Conservation (phyloP, 2,797 vertebrate genomes). For the Platyrinchus mystaceus region DNA sequence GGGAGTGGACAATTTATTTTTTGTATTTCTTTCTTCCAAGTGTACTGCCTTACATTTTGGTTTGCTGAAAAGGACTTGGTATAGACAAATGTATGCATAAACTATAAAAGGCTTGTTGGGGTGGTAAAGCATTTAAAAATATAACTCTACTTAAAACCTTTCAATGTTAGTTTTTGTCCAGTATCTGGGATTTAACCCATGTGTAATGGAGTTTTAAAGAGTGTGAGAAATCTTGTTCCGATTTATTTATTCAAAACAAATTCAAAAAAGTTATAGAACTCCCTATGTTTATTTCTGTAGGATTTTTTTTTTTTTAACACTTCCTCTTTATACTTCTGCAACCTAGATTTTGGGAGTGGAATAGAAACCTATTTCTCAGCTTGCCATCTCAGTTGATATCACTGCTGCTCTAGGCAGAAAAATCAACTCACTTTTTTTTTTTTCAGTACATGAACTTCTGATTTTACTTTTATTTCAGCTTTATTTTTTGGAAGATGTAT, state of each 20-base stretch:
- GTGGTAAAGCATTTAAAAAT: not conserved
- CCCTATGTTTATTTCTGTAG: not conserved
- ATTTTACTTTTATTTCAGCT: not conserved
- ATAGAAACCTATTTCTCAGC: not conserved
- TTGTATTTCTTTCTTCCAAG: not conserved
- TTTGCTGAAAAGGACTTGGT: not conserved
- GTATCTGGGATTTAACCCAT: not conserved
- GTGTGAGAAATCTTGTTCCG: not conserved
- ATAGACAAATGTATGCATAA: not conserved
- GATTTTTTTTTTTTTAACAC: not conserved
- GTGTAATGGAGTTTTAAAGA: not conserved
- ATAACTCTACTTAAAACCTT: not conserved
- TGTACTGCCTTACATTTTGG: not conserved
- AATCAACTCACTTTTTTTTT: not conserved
- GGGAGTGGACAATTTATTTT: not conserved
- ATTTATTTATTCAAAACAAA: not conserved
- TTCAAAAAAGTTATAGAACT: not conserved
- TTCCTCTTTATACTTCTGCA: not conserved
- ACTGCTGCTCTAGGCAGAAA: not conserved
- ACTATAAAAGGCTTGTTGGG: not conserved
- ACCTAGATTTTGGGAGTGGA: not conserved
- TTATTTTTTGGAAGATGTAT: not conserved
- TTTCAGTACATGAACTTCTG: not conserved
- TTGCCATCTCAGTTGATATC: not conserved
- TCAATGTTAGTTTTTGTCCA: not conserved